These are phyloP conservation scores for Aphis craccivora DNA, from an alignment of 1,140 invertebrate species.

Conservation along the genomic window DNA sequence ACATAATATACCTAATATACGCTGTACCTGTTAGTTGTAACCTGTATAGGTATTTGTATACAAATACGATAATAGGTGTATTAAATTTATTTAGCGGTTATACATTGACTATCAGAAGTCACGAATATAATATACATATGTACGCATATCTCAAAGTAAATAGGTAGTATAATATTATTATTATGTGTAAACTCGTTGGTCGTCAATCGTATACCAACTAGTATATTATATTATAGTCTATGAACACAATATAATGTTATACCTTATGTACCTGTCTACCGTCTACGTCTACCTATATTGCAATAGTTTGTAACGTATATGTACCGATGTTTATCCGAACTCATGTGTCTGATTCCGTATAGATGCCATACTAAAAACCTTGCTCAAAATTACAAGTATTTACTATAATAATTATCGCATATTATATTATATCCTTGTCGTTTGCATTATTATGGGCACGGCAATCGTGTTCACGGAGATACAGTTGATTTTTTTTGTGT, in stretches of 20 bases:
- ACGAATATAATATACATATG: neutral
- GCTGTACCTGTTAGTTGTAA: neutral
- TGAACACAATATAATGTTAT: neutral
- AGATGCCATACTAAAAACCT: neutral
- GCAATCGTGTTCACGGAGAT: neutral
- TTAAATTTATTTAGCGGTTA: neutral
- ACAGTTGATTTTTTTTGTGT: neutral
- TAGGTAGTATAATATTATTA: no score
- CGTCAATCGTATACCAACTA: neutral
- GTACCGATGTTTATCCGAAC: no score
- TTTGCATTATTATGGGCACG: neutral
- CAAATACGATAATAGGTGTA: neutral
- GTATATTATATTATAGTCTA: no score
- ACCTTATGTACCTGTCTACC: no score
- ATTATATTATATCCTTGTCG: neutral
- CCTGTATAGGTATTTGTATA: neutral
- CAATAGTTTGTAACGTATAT: no score
- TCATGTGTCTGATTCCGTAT: neutral
- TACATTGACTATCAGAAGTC: neutral
- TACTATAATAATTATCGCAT: neutral
- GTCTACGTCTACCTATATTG: no score
- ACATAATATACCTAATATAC: neutral
- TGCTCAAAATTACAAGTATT: neutral
- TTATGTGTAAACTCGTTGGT: no score
- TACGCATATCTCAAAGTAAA: neutral